Evolutionary conservation across 2,113 vertebrate genomes (phyloP), one percentile per base, ranked within the genome.

Genomic region (Peromyscus polionotus): DNA sequence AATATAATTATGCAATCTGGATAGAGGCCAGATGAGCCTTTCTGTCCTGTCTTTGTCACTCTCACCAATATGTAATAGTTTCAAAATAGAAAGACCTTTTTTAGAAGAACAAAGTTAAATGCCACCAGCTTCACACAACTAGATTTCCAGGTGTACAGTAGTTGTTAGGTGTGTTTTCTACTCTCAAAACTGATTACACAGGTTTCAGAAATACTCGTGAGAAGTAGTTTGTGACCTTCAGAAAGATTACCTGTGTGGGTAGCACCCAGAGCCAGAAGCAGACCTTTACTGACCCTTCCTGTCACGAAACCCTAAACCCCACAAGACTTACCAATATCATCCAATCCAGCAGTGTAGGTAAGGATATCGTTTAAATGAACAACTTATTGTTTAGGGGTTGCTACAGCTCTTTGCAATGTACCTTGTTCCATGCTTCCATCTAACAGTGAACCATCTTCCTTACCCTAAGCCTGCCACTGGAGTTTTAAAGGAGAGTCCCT

Each of bases 31-130:
- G 22, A 59, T 20, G 19, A 11, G 7, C 61, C 12, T 57, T 19
- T 57, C n/a, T 65, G 20, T 19, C 91, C 51, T 57, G 19, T 36
- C 13, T 89, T 42, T 73, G 45, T 6, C 85, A 59, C 72, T 86
- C n/a, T 1, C 45, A 67, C 39, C 61, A 65, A 33, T 75, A 51
- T 73, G 57, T 26, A 72, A 92, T 73, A 68, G 51, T 92, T 65
- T 91, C 81, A 26, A 54, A 94, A 87, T 83, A 51, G 65, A 95
- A 86, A 83, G 3, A 3, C 10, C 73, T 88, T 86, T 85, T 67
- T 17, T 14, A 77, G 54, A 54, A 45, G 42, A 45, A 45, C 12
- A 85, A 65, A 33, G 16, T 45, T 48, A 65, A 67, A 12, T 65
- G 39, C 8, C 9, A 51, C 4, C 11, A 14, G 14, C 39, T 61